These are phyloP conservation scores for Sterna hirundo DNA, from an alignment of 2,113 vertebrate species.

Conservation along the genomic window DNA sequence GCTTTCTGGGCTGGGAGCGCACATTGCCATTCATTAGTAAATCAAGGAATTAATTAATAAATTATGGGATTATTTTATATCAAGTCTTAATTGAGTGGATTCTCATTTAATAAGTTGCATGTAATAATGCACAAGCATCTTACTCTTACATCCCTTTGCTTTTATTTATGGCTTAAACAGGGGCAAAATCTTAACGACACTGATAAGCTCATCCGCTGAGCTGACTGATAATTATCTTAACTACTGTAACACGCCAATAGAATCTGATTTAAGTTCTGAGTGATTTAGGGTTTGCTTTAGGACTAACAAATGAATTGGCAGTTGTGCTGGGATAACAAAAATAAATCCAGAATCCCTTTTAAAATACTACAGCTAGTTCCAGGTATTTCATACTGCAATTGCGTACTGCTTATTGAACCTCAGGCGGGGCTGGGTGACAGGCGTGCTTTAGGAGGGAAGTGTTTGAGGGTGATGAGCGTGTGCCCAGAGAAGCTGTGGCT, in stretches of 20 bases:
- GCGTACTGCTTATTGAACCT: not conserved
- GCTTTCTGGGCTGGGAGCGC: too few relatives aligned
- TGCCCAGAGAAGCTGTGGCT: too few relatives aligned
- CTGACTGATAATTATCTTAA: not conserved
- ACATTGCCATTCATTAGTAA: not conserved
- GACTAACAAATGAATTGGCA: not conserved
- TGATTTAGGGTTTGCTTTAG: not conserved
- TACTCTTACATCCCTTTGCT: not conserved
- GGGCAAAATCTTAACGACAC: not conserved
- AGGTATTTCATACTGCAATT: not conserved
- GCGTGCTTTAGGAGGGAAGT: too few relatives aligned
- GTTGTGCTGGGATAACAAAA: not conserved
- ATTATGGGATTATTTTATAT: not conserved
- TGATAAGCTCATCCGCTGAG: not conserved
- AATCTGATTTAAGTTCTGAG: not conserved
- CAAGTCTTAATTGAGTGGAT: not conserved
- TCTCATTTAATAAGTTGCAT: not conserved
- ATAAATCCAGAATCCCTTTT: not conserved
- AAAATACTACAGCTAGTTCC: not conserved
- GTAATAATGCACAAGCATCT: not conserved
- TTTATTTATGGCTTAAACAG: not conserved
- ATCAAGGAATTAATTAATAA: not conserved
- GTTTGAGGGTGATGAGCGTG: not conserved
- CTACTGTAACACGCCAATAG: not conserved
- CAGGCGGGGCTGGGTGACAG: fast-evolving